A percentile compares a stretch with the other conserved stretches of the same genome.
These are phyloP conservation scores for Tenthredo livida DNA, from an alignment of 2,888 invertebrate species.

Conservation along the genomic window DNA sequence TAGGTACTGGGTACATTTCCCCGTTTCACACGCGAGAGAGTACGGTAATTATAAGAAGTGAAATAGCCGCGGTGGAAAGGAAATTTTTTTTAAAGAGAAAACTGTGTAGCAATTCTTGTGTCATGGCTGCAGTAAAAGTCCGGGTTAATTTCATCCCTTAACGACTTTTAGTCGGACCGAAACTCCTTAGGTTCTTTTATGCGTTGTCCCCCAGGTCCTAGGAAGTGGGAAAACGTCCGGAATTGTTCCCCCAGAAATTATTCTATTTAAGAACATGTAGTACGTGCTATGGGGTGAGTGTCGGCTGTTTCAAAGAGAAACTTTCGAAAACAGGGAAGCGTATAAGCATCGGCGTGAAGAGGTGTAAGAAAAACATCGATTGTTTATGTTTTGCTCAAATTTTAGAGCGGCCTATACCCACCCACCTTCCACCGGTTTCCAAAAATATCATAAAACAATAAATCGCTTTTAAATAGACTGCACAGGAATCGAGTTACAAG, in stretches of 20 bases:
- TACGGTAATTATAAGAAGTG: conserved; percentile 24
- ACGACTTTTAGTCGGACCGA: conserved; percentile 18
- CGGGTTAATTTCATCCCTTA: conserved; percentile 49
- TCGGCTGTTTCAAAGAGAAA: conserved; percentile 46
- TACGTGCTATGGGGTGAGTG: conserved; percentile 35
- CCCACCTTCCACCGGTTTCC: background rate
- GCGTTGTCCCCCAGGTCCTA: background rate
- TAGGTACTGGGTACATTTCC: no score
- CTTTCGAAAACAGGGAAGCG: background rate
- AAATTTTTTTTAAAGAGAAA: background rate
- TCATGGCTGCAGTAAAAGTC: conserved; percentile 13
- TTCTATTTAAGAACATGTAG: conserved; percentile 40
- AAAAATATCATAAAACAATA: conserved; percentile 47
- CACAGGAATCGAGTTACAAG: background rate
- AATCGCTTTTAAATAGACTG: conserved; percentile 36
- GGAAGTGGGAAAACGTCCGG: conserved; percentile 4
- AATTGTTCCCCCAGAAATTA: conserved; percentile 21
- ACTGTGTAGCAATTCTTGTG: conserved; percentile 1
- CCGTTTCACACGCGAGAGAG: background rate
- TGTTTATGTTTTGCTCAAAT: conserved; percentile 50
- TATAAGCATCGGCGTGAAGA: background rate
- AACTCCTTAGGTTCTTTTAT: background rate
- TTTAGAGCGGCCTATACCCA: background rate
- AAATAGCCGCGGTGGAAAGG: background rate
- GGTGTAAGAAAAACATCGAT: conserved; percentile 29